Evolutionary conservation across 2,888 invertebrate genomes (phyloP), one percentile per base, ranked within the genome.

Genomic region (Bhutanitis thaidina): DNA sequence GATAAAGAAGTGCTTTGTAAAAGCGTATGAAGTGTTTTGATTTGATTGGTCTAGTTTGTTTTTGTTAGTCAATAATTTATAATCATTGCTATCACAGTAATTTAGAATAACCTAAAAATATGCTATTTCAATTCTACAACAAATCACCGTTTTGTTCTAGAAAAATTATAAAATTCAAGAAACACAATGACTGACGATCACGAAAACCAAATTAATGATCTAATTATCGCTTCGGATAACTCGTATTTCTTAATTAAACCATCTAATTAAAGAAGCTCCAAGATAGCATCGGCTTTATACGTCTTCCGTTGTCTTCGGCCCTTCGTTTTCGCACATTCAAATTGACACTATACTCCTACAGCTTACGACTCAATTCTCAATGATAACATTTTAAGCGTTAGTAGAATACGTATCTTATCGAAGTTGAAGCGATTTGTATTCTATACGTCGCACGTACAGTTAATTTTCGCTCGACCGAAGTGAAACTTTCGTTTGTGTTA

Each of bases 181-280:
- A 40, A 35, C 13, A 29, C 44, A 34, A 29, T 46, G 32, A 37
- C 14, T 15, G 15, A 32, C 14, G 25, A 40, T 27, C 62, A 52
- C 60, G 61, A 62, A 67, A 64, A 58, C 55, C 61, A 64, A 71
- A 80, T 76, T 78, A 73, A 77, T 77, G 78, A 80, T 77, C 73
- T 62, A 85, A 86, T 86, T 83, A 86, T 78, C 80, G 72, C 77
- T 73, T 73, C 64, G 73, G 68, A 67, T 64, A 65, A 64, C 68
- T 77, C 72, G 69, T 69, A 64, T 71, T 76, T 77, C 79, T 83
- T 86, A 80, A 87, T 87, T 84, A 85, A 74, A 61, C 61, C 70
- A 65, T 69, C 77, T 87, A 84, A 87, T 87, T 86, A 83, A 81
- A 80, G 57, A 81, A 80, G 56, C 46, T 40, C 55, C 58, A 59